Conservation (phyloP, 2,113 vertebrate species). For the Mungos mungo region DNA sequence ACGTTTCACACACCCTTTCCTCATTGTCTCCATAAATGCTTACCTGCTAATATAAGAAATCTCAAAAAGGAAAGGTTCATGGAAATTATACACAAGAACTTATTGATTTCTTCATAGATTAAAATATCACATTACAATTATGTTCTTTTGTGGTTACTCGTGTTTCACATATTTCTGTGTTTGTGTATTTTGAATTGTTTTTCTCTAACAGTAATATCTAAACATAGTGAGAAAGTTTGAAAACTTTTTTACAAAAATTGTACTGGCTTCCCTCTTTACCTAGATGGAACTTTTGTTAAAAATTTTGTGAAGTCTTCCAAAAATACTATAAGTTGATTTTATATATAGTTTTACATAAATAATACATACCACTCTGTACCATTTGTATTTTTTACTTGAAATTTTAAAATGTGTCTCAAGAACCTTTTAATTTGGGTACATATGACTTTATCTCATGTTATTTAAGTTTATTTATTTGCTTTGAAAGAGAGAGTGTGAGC, state of each 20-base stretch:
- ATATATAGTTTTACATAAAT: not conserved
- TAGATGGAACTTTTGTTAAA: not conserved
- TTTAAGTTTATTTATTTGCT: not conserved
- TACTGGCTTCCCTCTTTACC: not conserved
- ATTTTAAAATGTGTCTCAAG: not conserved
- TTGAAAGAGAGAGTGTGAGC: too few relatives aligned
- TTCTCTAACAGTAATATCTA: not conserved
- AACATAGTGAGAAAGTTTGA: not conserved
- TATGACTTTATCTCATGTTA: not conserved
- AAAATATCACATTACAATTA: not conserved
- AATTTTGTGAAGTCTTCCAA: not conserved
- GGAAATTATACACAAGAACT: not conserved
- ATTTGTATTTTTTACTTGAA: not conserved
- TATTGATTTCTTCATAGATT: not conserved
- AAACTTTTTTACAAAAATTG: not conserved
- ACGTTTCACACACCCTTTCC: not conserved
- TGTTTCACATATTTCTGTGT: not conserved
- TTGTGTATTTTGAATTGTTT: not conserved
- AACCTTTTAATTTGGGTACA: not conserved
- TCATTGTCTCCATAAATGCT: not conserved
- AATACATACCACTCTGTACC: not conserved
- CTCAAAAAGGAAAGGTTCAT: not conserved
- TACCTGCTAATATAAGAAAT: not conserved
- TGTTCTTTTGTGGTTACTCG: not conserved
- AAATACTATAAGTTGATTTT: not conserved